Percentiles rank a stretch among this genome's conserved stretches.
Conservation (phyloP, 2,888 invertebrate genomes). For the Agapostemon virescens region DNA sequence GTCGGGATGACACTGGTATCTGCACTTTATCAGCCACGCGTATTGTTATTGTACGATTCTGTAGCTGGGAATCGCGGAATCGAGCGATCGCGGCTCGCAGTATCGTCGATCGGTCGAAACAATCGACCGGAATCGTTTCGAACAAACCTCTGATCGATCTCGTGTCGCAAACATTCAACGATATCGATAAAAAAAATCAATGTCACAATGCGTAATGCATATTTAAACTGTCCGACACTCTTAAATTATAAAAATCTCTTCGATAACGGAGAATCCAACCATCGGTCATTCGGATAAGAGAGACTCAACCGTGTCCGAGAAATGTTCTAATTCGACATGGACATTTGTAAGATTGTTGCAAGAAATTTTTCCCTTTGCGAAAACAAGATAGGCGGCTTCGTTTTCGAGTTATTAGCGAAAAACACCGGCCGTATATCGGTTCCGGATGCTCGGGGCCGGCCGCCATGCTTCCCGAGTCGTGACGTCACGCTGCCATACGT, state of each 20-base stretch:
- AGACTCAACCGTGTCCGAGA: neutral
- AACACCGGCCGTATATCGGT: too few species aligned
- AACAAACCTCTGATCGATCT: neutral
- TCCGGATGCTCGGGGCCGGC: too few species aligned
- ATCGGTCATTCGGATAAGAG: neutral
- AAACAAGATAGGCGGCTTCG: too few species aligned
- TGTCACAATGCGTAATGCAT: too few species aligned
- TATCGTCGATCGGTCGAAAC: conserved; percentile 30
- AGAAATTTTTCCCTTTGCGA: too few species aligned
- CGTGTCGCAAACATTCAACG: neutral
- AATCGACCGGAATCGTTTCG: neutral
- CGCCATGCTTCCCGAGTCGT: too few species aligned
- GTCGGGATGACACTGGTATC: conserved; percentile 50
- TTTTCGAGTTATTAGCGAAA: too few species aligned
- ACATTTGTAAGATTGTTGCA: too few species aligned
- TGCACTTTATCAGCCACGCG: conserved; percentile 53
- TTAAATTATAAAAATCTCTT: neutral
- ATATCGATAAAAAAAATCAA: too few species aligned
- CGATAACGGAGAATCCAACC: neutral
- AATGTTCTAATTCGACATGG: too few species aligned
- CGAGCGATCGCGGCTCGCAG: conserved; percentile 23
- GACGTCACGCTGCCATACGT: too few species aligned
- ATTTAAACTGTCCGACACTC: neutral
- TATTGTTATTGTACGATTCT: conserved; percentile 61
- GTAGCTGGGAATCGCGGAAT: conserved; percentile 31